These are phyloP conservation scores for Callaeas wilsoni DNA, from an alignment of 2,113 vertebrate species.

Conservation along the genomic window DNA sequence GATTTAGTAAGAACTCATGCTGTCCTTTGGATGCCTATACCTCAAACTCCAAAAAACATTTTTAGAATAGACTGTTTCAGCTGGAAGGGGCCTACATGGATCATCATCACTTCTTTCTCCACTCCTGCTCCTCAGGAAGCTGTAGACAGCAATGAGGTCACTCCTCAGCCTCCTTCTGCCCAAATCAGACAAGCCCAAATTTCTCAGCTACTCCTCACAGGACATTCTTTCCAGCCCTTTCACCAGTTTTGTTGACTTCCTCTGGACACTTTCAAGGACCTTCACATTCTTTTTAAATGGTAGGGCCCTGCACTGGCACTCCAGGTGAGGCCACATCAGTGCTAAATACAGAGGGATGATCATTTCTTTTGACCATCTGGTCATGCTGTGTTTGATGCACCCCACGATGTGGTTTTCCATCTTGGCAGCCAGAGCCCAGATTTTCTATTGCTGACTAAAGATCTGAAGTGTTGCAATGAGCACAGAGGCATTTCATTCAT, in stretches of 20 bases:
- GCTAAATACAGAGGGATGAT: neutral
- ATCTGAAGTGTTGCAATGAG: neutral
- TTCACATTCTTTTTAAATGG: neutral
- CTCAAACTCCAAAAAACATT: neutral
- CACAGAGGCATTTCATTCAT: neutral
- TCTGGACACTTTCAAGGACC: neutral
- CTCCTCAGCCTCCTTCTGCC: neutral
- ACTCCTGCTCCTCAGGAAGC: neutral
- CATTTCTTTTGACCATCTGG: neutral
- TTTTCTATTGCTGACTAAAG: neutral
- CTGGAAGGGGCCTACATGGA: neutral
- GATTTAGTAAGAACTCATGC: neutral
- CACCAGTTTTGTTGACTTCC: neutral
- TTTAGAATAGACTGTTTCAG: neutral
- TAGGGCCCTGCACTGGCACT: neutral
- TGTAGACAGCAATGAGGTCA: neutral
- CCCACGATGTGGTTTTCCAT: neutral
- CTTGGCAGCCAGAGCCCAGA: neutral
- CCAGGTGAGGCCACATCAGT: fast-evolving
- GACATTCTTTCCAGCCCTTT: neutral
- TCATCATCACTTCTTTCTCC: neutral
- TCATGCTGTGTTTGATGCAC: neutral
- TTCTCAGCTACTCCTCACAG: neutral
- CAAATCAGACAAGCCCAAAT: neutral
- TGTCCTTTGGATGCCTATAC: neutral